These are phyloP conservation scores for Halichondria panicea DNA, from an alignment of 37 sponge, comb jelly and placozoan species.

Conservation along the genomic window DNA sequence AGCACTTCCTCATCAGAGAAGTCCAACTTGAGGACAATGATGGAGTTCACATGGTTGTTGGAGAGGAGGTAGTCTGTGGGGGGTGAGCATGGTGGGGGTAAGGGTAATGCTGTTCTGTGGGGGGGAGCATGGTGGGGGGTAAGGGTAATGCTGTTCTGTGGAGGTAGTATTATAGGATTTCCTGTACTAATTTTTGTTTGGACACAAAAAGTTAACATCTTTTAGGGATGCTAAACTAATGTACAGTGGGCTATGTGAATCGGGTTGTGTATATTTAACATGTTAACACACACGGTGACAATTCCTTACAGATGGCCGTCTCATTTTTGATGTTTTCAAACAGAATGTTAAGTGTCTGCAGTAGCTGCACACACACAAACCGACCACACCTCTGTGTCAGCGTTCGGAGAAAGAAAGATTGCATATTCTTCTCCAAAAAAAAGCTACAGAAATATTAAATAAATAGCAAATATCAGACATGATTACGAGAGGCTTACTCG, in stretches of 20 bases:
- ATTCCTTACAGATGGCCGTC: conserved; percentile 90
- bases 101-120: too few relatives aligned
- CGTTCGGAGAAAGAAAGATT: conserved; percentile 79
- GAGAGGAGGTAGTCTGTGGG: conserved; percentile 98
- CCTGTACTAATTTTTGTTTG: too few relatives aligned
- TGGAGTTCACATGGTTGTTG: conserved; percentile 96
- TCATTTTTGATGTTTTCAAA: conserved; percentile 98
- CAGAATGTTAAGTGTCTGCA: conserved; percentile 97
- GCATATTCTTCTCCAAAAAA: conserved; percentile 98
- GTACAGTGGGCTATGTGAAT: too few relatives aligned
- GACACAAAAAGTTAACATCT: too few relatives aligned
- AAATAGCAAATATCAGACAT: not conserved
- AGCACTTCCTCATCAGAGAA: conserved; percentile 97
- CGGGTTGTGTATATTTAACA: too few relatives aligned
- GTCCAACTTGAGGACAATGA: conserved; percentile 93
- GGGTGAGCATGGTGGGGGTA: too few relatives aligned
- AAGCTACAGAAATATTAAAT: conserved; percentile 60
- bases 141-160: too few relatives aligned
- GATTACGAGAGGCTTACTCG: conserved; percentile 74
- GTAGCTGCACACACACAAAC: conserved; percentile 84
- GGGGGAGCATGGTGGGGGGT: too few relatives aligned
- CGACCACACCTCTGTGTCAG: conserved; percentile 82
- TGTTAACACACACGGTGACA: too few relatives aligned
- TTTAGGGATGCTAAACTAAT: too few relatives aligned
- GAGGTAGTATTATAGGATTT: too few relatives aligned